Conservation (phyloP, 2,797 vertebrate species). For the Labroides dimidiatus region DNA sequence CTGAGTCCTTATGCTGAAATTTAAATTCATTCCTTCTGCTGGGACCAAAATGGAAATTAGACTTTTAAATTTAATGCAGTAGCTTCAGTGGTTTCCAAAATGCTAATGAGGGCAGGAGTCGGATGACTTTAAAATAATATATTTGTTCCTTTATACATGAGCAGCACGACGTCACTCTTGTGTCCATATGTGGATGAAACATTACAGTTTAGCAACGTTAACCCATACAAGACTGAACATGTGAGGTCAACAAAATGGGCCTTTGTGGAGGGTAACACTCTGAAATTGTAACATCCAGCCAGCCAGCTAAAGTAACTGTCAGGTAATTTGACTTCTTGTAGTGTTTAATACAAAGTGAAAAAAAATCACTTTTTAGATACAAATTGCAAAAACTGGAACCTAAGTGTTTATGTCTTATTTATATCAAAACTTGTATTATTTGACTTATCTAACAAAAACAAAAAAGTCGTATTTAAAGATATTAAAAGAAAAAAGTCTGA, state of each 20-base stretch:
- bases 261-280: too few species aligned
- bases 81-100: neutral
- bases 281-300: too few species aligned
- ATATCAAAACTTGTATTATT: too few species aligned
- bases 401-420: too few species aligned
- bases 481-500: too few species aligned
- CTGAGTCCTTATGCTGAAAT: constrained; percentile 24
- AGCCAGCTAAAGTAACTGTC: too few species aligned
- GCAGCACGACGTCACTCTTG: neutral
- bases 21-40: constrained; percentile 26
- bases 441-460: too few species aligned
- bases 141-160: neutral
- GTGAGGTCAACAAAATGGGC: neutral
- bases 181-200: constrained; percentile 3
- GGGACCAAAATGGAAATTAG: neutral
- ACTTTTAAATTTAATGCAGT: neutral
- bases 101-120: neutral
- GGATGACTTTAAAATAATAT: neutral
- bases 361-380: too few species aligned
- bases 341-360: too few species aligned
- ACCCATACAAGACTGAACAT: accelerated
- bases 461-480: too few species aligned
- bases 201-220: neutral
- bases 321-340: too few species aligned
- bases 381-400: too few species aligned